A percentile compares a stretch with the other conserved stretches of the same genome.
These are phyloP conservation scores for Erythrocercus mccallii DNA, from an alignment of 2,113 vertebrate genomes.

Conservation along the genomic window DNA sequence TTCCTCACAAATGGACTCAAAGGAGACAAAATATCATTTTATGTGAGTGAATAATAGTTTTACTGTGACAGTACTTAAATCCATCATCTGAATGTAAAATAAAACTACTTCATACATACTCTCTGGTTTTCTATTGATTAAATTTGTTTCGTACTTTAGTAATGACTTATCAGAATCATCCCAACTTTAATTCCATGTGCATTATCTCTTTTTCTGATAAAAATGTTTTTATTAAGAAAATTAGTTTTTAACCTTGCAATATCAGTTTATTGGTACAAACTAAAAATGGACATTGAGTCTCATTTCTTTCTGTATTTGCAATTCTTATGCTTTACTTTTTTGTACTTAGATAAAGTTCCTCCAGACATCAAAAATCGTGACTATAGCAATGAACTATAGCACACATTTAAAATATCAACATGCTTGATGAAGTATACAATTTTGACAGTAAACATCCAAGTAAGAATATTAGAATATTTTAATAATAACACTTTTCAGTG, in stretches of 20 bases:
- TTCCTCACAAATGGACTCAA: not conserved
- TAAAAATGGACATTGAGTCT: not conserved
- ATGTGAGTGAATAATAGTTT: not conserved
- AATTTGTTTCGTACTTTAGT: not conserved
- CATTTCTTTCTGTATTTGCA: not conserved
- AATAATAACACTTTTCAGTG: not conserved
- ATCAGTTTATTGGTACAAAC: not conserved
- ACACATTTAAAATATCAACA: not conserved
- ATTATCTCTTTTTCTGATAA: not conserved
- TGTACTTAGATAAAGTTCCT: not conserved
- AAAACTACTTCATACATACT: not conserved
- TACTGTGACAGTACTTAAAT: not conserved
- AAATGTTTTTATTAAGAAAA: not conserved
- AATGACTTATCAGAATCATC: not conserved
- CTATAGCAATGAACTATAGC: not conserved
- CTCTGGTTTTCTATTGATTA: not conserved
- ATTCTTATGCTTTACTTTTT: not conserved
- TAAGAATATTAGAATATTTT: not conserved
- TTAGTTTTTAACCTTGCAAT: not conserved
- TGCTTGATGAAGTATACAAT: not conserved
- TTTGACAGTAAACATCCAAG: not conserved
- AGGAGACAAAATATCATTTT: not conserved
- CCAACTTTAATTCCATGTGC: not conserved
- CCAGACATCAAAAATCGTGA: not conserved
- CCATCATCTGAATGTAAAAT: not conserved